Evolutionary conservation across 1,140 invertebrate species (phyloP).

Genomic region (Nylanderia fulva): DNA sequence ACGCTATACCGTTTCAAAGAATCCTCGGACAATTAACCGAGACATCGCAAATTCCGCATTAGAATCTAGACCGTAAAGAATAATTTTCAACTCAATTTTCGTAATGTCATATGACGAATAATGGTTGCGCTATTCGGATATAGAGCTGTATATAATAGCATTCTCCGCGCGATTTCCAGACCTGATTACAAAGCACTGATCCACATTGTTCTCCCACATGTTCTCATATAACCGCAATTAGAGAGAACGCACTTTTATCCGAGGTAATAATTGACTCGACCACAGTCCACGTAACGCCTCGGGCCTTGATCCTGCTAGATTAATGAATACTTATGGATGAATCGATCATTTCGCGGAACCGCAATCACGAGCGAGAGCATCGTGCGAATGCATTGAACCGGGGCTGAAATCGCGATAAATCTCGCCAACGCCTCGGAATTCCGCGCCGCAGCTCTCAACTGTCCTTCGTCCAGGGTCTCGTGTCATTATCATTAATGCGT

Average conservation of each 20-base stretch:
- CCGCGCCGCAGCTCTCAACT: constrained; percentile 64
- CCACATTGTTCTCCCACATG: constrained; percentile 18
- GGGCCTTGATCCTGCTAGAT: constrained; percentile 17
- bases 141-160: background rate
- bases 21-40: background rate
- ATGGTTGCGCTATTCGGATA: background rate
- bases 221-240: constrained; percentile 8
- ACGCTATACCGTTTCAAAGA: background rate
- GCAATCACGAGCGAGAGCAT: constrained; percentile 59
- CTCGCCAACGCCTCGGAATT: constrained; percentile 70
- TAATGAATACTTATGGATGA: constrained; percentile 30
- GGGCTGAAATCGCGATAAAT: constrained; percentile 64
- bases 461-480: constrained; percentile 69
- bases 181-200: background rate
- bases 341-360: constrained; percentile 39
- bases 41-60: background rate
- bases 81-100: constrained; percentile 19
- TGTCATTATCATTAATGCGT: constrained; percentile 74
- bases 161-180: constrained; percentile 5
- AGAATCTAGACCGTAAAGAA: background rate
- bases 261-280: background rate
- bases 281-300: background rate
- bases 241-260: constrained; percentile 4
- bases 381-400: constrained; percentile 45
- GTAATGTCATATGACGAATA: constrained; percentile 26